Percentiles rank a stretch among this genome's conserved stretches.
Conservation (phyloP, 2,888 invertebrate species). For the Clistopyga incitator region DNA sequence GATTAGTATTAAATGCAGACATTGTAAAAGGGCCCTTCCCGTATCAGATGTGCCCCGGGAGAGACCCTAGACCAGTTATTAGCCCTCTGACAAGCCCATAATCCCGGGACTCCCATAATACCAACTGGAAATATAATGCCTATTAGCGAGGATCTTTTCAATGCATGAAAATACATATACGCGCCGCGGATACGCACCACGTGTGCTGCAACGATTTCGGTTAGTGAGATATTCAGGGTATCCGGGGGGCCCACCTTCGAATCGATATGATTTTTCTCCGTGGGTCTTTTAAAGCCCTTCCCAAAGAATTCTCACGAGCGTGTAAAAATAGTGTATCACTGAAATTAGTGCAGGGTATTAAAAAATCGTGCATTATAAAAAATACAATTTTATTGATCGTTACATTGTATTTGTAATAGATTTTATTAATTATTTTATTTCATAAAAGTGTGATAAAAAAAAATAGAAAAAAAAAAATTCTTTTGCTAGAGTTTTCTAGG, state of each 20-base stretch:
- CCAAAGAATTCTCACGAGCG: not conserved
- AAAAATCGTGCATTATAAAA: not conserved
- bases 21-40: slow-evolving; percentile 81
- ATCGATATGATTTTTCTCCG: slow-evolving; percentile 5
- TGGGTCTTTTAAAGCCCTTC: slow-evolving; percentile 5
- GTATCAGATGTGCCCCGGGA: slow-evolving; percentile 80
- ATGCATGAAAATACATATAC: slow-evolving; percentile 32
- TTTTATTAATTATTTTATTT: no score
- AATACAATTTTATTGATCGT: no score
- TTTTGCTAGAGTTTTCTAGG: not conserved
- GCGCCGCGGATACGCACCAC: slow-evolving; percentile 37
- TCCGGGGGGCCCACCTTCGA: slow-evolving; percentile 29
- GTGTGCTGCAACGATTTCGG: slow-evolving; percentile 25
- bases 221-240: slow-evolving; percentile 15
- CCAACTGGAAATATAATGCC: slow-evolving; percentile 78
- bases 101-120: slow-evolving; percentile 77
- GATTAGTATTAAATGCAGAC: slow-evolving; percentile 83
- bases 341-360: not conserved
- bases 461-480: not conserved
- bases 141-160: slow-evolving; percentile 80
- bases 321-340: not conserved
- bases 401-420: no score
- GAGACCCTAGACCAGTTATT: slow-evolving; percentile 81
- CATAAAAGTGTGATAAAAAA: no score
- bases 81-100: slow-evolving; percentile 82